Conservation (phyloP, 2,797 vertebrate species). For the Sebastes vulpes region DNA sequence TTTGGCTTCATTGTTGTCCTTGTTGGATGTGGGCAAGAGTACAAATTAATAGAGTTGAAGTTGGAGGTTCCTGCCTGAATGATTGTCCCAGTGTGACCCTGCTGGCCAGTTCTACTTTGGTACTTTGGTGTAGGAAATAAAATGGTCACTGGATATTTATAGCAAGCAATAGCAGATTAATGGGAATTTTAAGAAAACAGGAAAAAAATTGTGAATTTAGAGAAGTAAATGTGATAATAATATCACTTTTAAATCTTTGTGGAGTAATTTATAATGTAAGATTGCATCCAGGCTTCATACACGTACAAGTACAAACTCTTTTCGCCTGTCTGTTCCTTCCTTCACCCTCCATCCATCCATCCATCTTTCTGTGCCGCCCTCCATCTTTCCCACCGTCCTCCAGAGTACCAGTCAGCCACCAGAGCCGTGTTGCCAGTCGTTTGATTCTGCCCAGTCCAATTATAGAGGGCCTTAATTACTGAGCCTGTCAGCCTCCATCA, state of each 20-base stretch:
- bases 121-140: slow-evolving; percentile 5
- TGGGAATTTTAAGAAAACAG: not conserved
- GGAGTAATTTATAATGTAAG: not conserved
- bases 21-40: not conserved
- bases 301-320: not conserved
- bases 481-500: slow-evolving; percentile 81
- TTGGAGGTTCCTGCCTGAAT: slow-evolving; percentile 7
- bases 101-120: not conserved
- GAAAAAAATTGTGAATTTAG: not conserved
- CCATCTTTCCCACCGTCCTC: slow-evolving; percentile 46
- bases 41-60: slow-evolving; percentile 9
- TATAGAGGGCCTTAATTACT: slow-evolving; percentile 82
- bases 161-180: not conserved
- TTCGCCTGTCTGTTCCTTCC: slow-evolving; percentile 22
- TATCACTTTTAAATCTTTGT: not conserved
- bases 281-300: not conserved
- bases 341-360: slow-evolving; percentile 44
- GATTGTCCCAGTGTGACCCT: slow-evolving; percentile 13
- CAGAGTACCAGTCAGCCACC: slow-evolving; percentile 62
- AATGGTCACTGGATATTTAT: slow-evolving; percentile 32
- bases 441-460: slow-evolving; percentile 80
- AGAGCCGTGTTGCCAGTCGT: slow-evolving; percentile 56
- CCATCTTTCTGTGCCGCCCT: slow-evolving; percentile 42
- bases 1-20: slow-evolving; percentile 16
- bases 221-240: not conserved